phyloP scores from a whole-genome alignment of 1,140 invertebrate species.

The Diabrotica virgifera region DNA sequence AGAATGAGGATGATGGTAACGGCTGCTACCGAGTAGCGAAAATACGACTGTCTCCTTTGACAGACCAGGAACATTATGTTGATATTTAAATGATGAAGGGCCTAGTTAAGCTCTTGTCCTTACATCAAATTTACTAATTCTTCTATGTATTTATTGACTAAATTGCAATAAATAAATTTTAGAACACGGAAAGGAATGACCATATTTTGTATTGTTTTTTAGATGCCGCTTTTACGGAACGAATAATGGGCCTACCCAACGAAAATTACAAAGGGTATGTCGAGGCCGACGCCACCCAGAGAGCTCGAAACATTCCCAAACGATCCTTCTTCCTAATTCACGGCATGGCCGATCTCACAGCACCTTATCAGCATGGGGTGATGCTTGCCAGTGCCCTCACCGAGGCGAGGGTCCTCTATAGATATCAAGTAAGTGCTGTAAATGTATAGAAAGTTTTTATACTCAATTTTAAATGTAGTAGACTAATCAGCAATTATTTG shows the following conservation, averaged over 20 bases:
- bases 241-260: slow-evolving; percentile 80
- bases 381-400: slow-evolving; percentile 83
- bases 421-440: slow-evolving; percentile 80
- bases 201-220: slow-evolving; percentile 25
- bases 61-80: too few species aligned
- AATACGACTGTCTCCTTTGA: too few species aligned
- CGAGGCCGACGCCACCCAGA: slow-evolving; percentile 82
- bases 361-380: slow-evolving; percentile 89
- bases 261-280: slow-evolving; percentile 93
- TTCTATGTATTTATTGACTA: too few species aligned
- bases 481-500: too few species aligned
- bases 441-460: neutral
- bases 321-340: slow-evolving; percentile 87
- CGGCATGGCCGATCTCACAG: slow-evolving; percentile 84
- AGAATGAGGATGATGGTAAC: too few species aligned
- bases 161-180: too few species aligned
- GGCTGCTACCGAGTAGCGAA: too few species aligned
- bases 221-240: slow-evolving; percentile 95
- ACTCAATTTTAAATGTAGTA: too few species aligned
- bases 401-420: slow-evolving; percentile 81
- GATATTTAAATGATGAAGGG: too few species aligned
- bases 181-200: neutral
- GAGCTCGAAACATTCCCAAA: slow-evolving; percentile 78
- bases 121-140: too few species aligned
- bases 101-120: too few species aligned